phyloP scores from a whole-genome alignment of 1,140 invertebrate species.

The Notospermus geniculatus region DNA sequence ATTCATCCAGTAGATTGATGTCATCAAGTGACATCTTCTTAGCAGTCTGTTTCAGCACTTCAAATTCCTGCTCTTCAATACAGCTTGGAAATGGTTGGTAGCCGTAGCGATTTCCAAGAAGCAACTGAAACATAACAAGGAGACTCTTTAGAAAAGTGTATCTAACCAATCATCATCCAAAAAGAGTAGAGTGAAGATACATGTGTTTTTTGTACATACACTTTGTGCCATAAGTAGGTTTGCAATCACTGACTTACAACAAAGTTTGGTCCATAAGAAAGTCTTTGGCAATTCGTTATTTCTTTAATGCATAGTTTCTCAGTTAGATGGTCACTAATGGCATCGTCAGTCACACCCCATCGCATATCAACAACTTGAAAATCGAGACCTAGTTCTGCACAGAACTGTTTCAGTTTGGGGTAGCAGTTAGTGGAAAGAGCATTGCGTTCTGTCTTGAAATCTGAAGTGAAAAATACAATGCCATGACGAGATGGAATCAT shows the following conservation, averaged over 20 bases:
- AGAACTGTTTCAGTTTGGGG: slow-evolving; percentile 38
- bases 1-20: slow-evolving; percentile 77
- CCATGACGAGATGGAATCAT: too few species aligned
- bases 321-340: slow-evolving; percentile 42
- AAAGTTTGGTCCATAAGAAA: slow-evolving; percentile 54
- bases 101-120: slow-evolving; percentile 48
- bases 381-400: slow-evolving; percentile 35
- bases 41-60: slow-evolving; percentile 25
- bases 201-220: background rate
- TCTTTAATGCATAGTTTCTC: slow-evolving; percentile 46
- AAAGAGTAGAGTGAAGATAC: too few species aligned
- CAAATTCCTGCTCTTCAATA: slow-evolving; percentile 34
- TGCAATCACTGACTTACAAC: slow-evolving; percentile 38
- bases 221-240: background rate
- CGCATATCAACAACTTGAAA: slow-evolving; percentile 54
- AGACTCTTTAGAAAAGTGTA: too few species aligned
- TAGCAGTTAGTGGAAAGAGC: slow-evolving; percentile 33
- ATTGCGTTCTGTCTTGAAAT: slow-evolving; percentile 46
- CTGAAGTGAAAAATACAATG: too few species aligned
- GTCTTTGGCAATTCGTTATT: slow-evolving; percentile 47
- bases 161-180: too few species aligned
- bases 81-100: slow-evolving; percentile 40
- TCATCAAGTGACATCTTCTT: slow-evolving; percentile 55
- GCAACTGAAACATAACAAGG: slow-evolving; percentile 32
- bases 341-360: slow-evolving; percentile 49